These are phyloP conservation scores for Cheilinus undulatus DNA, from an alignment of 2,113 vertebrate genomes.

Conservation along the genomic window DNA sequence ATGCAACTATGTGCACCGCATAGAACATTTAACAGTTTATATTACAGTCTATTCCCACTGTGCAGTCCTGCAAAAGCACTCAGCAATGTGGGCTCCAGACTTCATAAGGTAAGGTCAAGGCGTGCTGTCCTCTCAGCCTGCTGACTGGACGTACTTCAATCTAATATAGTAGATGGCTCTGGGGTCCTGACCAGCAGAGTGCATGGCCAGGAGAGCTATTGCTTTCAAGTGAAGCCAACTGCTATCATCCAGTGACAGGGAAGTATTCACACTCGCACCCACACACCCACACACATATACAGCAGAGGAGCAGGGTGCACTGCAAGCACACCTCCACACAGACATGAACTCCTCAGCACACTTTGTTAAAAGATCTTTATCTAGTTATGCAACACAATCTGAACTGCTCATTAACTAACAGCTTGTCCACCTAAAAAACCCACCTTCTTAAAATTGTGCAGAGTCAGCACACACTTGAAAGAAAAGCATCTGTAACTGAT, in stretches of 20 bases:
- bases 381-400: constrained; percentile 36
- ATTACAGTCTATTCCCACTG: constrained; percentile 29
- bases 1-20: background rate
- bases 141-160: constrained; percentile 68
- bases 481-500: constrained; percentile 55
- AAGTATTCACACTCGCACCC: constrained; percentile 55
- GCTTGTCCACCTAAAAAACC: constrained; percentile 23
- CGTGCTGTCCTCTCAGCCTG: constrained; percentile 55
- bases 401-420: constrained; percentile 37
- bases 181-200: constrained; percentile 56
- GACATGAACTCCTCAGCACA: constrained; percentile 4
- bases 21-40: background rate
- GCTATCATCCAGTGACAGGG: constrained; percentile 58
- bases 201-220: constrained; percentile 51
- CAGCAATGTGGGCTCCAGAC: constrained; percentile 19
- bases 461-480: constrained; percentile 52
- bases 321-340: constrained; percentile 18
- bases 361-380: constrained; percentile 30
- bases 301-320: constrained; percentile 12
- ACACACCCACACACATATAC: constrained; percentile 28
- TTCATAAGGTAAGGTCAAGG: constrained; percentile 68
- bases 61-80: constrained; percentile 40
- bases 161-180: constrained; percentile 69
- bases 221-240: constrained; percentile 76
- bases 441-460: constrained; percentile 38